Conservation (phyloP, 2,113 vertebrate genomes). For the Sorex fumeus region DNA sequence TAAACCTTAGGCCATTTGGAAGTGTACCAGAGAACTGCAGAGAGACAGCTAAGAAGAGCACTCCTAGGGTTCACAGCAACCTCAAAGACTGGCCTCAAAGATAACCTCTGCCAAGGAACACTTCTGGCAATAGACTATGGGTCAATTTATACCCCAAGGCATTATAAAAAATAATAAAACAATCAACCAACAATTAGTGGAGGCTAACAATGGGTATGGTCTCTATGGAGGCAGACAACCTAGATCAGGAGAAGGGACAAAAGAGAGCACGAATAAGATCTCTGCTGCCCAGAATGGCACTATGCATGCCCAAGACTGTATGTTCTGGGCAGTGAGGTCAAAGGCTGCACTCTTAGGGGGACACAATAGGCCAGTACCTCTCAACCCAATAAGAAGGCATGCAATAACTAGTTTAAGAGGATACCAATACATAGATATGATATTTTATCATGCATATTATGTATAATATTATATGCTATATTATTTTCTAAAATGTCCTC, state of each 20-base stretch:
- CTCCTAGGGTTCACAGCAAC: slow-evolving; percentile 16
- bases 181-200: slow-evolving; percentile 68
- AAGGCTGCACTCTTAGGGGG: background rate
- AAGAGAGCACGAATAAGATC: slow-evolving; percentile 1
- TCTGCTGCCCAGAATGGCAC: background rate
- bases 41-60: background rate
- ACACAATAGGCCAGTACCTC: background rate
- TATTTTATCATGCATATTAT: too few species aligned
- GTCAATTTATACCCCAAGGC: slow-evolving; percentile 38
- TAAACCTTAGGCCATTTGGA: background rate
- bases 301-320: background rate
- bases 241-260: slow-evolving; percentile 19
- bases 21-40: background rate
- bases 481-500: background rate
- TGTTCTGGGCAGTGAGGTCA: background rate
- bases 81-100: slow-evolving; percentile 50
- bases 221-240: slow-evolving; percentile 26
- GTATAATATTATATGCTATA: background rate
- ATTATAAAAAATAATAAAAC: slow-evolving; percentile 66
- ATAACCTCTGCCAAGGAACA: background rate
- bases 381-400: background rate
- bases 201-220: slow-evolving; percentile 32
- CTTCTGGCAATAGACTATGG: slow-evolving; percentile 49
- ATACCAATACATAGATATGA: background rate
- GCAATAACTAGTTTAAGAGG: background rate